Evolutionary conservation across 2,113 vertebrate species (phyloP), one percentile per base, ranked within the genome.

Genomic region (Lanius ludovicianus): DNA sequence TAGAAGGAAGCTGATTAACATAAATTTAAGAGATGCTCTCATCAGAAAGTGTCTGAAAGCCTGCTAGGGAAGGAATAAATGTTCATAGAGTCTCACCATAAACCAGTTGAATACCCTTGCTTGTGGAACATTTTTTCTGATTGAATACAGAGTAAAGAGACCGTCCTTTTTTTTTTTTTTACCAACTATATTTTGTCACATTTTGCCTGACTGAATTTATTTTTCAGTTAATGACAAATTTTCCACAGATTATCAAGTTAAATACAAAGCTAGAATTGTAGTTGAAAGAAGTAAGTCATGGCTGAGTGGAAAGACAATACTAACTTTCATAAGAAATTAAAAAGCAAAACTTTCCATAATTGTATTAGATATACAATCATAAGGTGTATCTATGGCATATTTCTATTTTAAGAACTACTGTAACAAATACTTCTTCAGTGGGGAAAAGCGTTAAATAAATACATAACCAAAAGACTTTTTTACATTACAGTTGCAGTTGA

Each of bases 81-180:
- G n/a, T 64, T 30, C 13, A 39, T 33, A 75, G 37, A 22, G 15
- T 39, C 30, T 27, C 41, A 55, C 25, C 33, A 65, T 25, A 35
- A 74, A 46, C 10, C 19, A 30, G 6, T 2, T 71, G 14, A 76
- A 60, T 42, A 44, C 9, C 1, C 0, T 50, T 33, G 35, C 0
- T 50, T 33, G 35, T 15, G n/a, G 20, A 70, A 65, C 0, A 47
- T 22, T 73, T 68, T 63, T 80, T 80, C 39, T 55, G 44, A 28
- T 18, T 55, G 17, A 47, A 62, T 39, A 56, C 13, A 69, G 27
- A 57, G 33, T 46, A 49, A 82, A 78, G 5, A 57, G 37, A 39
- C 2, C 20, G 55, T 5, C 33, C 6, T 10, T 33, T 62, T 62
- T 60, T 62, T 60, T 62, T 62, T 55, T 41, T 63, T 63, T 30